A percentile compares a stretch with the other conserved stretches of the same genome.
Conservation (phyloP, 1,140 invertebrate genomes). For the Euwallacea fornicatus region DNA sequence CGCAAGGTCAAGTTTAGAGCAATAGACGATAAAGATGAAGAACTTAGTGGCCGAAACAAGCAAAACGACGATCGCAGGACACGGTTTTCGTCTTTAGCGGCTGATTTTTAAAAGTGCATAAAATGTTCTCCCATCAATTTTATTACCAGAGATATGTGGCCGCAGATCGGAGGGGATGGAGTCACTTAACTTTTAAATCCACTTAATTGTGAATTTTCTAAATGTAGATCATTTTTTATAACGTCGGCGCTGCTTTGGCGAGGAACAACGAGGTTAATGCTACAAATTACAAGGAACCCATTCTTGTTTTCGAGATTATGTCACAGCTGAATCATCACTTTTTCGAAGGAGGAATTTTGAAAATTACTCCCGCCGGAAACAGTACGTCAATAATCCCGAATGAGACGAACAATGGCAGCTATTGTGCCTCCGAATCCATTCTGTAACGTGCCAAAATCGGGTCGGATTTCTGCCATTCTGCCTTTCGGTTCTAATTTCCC, state of each 20-base stretch:
- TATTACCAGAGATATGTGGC: constrained; percentile 35
- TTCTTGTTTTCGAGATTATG: too few species aligned
- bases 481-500: constrained; percentile 35
- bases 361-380: too few species aligned
- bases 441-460: constrained; percentile 37
- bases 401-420: not conserved
- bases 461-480: constrained; percentile 33
- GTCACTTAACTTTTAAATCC: constrained; percentile 15
- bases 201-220: constrained; percentile 4
- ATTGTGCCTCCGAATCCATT: constrained; percentile 34
- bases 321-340: too few species aligned
- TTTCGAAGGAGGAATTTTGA: too few species aligned
- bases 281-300: too few species aligned
- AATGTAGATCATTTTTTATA: constrained; percentile 6
- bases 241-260: too few species aligned
- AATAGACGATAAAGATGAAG: constrained; percentile 40
- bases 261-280: too few species aligned
- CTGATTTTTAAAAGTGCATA: constrained; percentile 40
- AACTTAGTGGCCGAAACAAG: constrained; percentile 37
- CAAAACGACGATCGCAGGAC: constrained; percentile 36
- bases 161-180: constrained; percentile 4
- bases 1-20: constrained; percentile 36
- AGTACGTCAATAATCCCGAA: too few species aligned
- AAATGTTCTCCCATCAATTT: constrained; percentile 40
- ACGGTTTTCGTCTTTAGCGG: constrained; percentile 41